Evolutionary conservation across 2,113 vertebrate species (phyloP), one percentile per base, ranked within the genome.

Genomic region (Leucosticte australis): DNA sequence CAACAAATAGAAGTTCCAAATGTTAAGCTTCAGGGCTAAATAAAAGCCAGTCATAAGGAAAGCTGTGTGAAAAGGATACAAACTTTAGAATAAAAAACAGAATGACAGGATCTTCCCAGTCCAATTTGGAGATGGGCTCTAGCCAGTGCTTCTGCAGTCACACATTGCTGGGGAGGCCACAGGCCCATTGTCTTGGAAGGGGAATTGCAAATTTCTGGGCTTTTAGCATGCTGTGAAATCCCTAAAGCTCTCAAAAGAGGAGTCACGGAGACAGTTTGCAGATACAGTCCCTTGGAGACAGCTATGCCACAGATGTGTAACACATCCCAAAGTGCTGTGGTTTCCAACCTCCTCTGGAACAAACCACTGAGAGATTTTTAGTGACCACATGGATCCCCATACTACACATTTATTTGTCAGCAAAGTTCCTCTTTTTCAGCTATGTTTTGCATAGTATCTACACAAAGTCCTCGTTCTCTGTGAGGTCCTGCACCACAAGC

Each of bases 21-120:
- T 87, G 91, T 95, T 95, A 83, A 85, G 89, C 94, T 90, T 50
- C 67, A 71, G 96, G 95, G 92, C 87, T 88, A 96, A 97, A 96
- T 92, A 95, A 94, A 95, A 94, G 11, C 30, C 56, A 86, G 41
- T 68, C 49, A 42, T 84, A 83, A 90, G 83, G 71, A 88, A 90
- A 88, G 64, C 85, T 90, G 71, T 52, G 27, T 91, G 79, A 92
- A 93, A 86, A 90, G 82, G 60, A 94, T 63, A 91, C n/a, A 71
- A 94, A 92, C 39, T 63, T 74, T n/a, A 93, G 60, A 95, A 93
- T 47, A 93, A 90, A 91, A 90, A 57, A 0, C n/a, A 89, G 84
- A 91, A 82, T 0, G 1, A 87, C 31, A 86, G 88, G 64, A 95
- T 91, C 56, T 92, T 94, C 64, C 75, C 67, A 70, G 26, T 71